Percentiles rank a stretch among this genome's conserved stretches.
phyloP scores from a whole-genome alignment of 2,888 invertebrate species.

The Serrognathus titanus region DNA sequence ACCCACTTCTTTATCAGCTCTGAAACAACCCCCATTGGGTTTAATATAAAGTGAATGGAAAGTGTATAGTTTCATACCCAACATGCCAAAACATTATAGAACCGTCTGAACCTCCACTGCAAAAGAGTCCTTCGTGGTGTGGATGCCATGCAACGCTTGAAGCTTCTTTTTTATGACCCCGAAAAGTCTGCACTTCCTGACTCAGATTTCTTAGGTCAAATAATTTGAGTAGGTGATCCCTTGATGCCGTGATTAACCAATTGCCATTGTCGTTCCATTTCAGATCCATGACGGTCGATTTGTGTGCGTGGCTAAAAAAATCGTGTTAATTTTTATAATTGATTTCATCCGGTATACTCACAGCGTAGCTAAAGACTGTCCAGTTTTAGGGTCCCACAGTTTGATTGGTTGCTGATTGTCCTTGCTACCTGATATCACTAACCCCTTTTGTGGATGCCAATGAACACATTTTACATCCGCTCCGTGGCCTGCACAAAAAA shows the following conservation, averaged over 20 bases:
- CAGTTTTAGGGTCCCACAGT: constrained; percentile 98
- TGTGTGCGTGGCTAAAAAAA: constrained; percentile 84
- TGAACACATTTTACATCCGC: constrained; percentile 99
- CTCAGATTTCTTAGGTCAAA: constrained; percentile 96
- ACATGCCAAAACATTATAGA: constrained; percentile 99
- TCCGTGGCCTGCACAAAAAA: constrained; percentile 72
- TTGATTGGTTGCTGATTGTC: constrained; percentile 99
- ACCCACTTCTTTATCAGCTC: constrained; percentile 96
- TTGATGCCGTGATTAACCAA: constrained; percentile 97
- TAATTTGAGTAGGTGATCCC: constrained; percentile 94
- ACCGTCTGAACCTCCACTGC: constrained; percentile 98
- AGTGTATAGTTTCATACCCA: constrained; percentile 58
- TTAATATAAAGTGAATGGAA: not conserved
- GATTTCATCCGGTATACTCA: constrained; percentile 49
- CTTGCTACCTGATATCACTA: constrained; percentile 97
- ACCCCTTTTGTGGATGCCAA: constrained; percentile 98
- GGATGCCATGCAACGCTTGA: constrained; percentile 98
- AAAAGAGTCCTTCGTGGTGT: constrained; percentile 93
- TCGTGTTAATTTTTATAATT: not conserved
- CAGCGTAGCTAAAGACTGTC: constrained; percentile 91
- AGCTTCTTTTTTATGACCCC: constrained; percentile 99
- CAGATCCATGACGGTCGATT: constrained; percentile 98
- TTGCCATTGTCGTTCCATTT: constrained; percentile 99
- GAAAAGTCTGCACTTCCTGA: constrained; percentile 93
- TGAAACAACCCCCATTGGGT: constrained; percentile 40